A percentile compares a stretch with the other conserved stretches of the same genome.
phyloP scores from a whole-genome alignment of 37 sponge, comb jelly and placozoan species.

The Eunapius fragilis region DNA sequence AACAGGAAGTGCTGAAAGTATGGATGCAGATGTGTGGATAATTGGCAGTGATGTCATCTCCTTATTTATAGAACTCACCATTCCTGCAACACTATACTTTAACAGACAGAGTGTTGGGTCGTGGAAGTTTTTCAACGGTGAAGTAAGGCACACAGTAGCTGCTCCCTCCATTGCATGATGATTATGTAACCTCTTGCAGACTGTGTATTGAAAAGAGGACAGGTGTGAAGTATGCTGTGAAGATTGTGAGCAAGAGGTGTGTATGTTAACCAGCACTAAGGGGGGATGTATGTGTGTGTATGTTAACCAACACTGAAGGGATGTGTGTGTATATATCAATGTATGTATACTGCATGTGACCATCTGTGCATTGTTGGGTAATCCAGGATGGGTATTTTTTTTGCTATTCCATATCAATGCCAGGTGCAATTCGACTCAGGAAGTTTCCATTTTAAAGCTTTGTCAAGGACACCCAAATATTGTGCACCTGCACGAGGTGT shows the following conservation, averaged over 20 bases:
- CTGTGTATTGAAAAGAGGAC: slow-evolving; percentile 77
- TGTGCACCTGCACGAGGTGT: slow-evolving; percentile 78
- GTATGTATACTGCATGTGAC: background rate
- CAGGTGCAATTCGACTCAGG: slow-evolving; percentile 70
- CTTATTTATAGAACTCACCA: slow-evolving; percentile 59
- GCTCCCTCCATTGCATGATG: no score
- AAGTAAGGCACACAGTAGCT: slow-evolving; percentile 25
- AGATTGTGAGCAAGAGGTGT: slow-evolving; percentile 90
- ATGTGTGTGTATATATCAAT: background rate
- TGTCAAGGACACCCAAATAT: slow-evolving; percentile 95
- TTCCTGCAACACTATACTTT: slow-evolving; percentile 82
- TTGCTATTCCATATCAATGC: background rate
- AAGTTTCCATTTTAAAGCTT: slow-evolving; percentile 76
- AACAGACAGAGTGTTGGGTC: slow-evolving; percentile 68
- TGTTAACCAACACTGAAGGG: background rate
- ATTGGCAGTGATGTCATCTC: background rate
- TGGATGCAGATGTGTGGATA: background rate
- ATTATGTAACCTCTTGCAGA: slow-evolving; percentile 45
- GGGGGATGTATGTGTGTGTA: background rate
- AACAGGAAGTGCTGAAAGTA: slow-evolving; percentile 15
- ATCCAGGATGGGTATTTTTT: background rate
- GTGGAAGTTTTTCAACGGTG: slow-evolving; percentile 87
- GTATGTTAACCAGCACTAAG: background rate
- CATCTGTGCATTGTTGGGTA: background rate
- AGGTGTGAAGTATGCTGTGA: slow-evolving; percentile 89